Evolutionary conservation across 2,888 invertebrate species (phyloP), one percentile per base, ranked within the genome.

Genomic region (Odiellus spinosus): DNA sequence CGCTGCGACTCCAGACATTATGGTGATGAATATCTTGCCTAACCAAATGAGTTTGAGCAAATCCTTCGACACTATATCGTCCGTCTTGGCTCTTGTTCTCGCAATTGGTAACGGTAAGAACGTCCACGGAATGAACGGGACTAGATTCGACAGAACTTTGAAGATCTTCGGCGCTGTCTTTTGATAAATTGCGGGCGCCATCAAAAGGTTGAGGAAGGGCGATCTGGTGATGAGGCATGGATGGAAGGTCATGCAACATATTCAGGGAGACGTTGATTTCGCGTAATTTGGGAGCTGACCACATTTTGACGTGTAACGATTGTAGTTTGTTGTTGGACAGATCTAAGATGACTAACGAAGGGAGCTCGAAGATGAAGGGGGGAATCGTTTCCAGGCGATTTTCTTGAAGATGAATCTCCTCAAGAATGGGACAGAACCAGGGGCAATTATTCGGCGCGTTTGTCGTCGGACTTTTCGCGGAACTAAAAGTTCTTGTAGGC

Each of bases 241-340:
- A 48, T 10, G 74, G 73, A 53, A 95, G 67, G 57, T 85, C 82
- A 42, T 76, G 75, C 15, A 95, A 69, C 45, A 84, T 73, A 71
- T 96, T 96, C 60, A 88, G 80, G 0, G 90, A 82, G 1, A 80
- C 80, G 65, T 87, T 90, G 26, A 93, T 67, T 65, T 93, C 93
- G 45, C 84, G 75, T 41, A 95, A 69, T 49, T 81, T 80, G 0
- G 86, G 82, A 1, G 90, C 78, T 12, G 75, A 69, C 93, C 93
- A 95, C 71, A 95, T 70, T 53, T 77, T 76, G 47, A 78, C 76
- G 0, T 93, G 91, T 46, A 95, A 68, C 42, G 73, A 68, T 53
- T 84, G 80, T 46, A 95, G 68, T 65, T 88, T 86, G 67, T 96
- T 96, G 67, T 90, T 87, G 0, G 91, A 86, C n/a, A 90, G 77